Percentiles rank a stretch among this genome's conserved stretches.
Conservation (phyloP, 1,140 invertebrate genomes). For the Ceratoteleas bidentatus region DNA sequence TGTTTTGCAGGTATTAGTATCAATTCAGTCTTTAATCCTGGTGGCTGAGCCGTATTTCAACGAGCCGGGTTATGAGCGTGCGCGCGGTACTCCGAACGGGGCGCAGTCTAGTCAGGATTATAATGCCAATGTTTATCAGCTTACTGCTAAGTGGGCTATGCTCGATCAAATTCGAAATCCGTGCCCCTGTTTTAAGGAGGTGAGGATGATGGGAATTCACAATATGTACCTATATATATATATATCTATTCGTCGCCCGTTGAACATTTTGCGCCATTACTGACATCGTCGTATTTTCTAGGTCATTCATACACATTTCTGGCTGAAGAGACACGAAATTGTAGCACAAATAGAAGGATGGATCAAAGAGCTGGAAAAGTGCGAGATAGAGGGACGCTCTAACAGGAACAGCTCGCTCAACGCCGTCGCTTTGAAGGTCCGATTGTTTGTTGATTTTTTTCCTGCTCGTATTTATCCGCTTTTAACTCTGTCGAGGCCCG, state of each 20-base stretch:
- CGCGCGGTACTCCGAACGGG: conserved; percentile 92
- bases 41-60: conserved; percentile 99
- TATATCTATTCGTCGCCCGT: too few relatives aligned
- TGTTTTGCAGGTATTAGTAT: conserved; percentile 90
- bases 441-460: conserved; percentile 17
- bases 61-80: conserved; percentile 97
- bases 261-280: too few relatives aligned
- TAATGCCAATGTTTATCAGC: conserved; percentile 97
- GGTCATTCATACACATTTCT: conserved; percentile 97
- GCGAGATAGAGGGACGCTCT: conserved; percentile 87
- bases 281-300: conserved; percentile 74
- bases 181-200: conserved; percentile 95
- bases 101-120: conserved; percentile 95
- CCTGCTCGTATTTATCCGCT: too few relatives aligned
- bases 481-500: too few relatives aligned
- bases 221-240: too few relatives aligned
- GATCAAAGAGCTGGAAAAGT: conserved; percentile 92
- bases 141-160: conserved; percentile 97
- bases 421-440: conserved; percentile 88
- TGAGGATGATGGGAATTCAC: too few relatives aligned
- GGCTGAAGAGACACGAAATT: conserved; percentile 96
- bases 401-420: conserved; percentile 88
- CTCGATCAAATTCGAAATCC: conserved; percentile 95
- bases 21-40: conserved; percentile 97
- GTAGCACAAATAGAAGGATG: conserved; percentile 93